Conservation (phyloP, 2,113 vertebrate genomes). For the Sprattus sprattus region DNA sequence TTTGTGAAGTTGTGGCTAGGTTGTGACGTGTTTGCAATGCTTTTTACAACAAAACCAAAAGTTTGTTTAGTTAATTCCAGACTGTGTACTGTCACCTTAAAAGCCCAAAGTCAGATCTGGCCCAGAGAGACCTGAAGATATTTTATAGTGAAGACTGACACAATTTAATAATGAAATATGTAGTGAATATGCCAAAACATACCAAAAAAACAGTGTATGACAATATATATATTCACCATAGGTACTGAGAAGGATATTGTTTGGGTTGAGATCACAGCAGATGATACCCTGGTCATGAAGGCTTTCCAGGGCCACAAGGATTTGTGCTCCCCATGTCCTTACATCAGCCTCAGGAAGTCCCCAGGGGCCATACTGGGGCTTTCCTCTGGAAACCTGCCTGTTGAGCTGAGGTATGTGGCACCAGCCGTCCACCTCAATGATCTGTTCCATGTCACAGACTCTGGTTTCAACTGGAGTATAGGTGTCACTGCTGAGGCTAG, state of each 20-base stretch:
- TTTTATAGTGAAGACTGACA: background rate
- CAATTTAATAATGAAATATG: background rate
- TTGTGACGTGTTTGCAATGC: too few species aligned
- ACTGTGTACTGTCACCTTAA: background rate
- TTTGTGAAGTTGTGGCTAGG: too few species aligned
- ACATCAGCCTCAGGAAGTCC: slow-evolving; percentile 81
- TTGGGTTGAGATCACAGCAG: slow-evolving; percentile 94
- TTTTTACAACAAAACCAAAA: too few species aligned
- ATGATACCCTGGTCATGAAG: slow-evolving; percentile 93
- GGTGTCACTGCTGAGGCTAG: slow-evolving; percentile 1
- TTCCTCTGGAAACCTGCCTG: slow-evolving; percentile 26
- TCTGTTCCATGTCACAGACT: slow-evolving; percentile 53
- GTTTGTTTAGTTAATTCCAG: background rate
- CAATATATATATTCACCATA: slow-evolving; percentile 70
- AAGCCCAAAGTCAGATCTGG: too few species aligned
- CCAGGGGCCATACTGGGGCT: slow-evolving; percentile 55
- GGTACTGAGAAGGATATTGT: slow-evolving; percentile 87
- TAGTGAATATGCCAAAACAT: background rate
- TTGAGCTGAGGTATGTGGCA: slow-evolving; percentile 58
- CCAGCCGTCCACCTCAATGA: slow-evolving; percentile 73
- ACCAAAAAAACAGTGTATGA: background rate
- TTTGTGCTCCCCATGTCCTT: slow-evolving; percentile 88
- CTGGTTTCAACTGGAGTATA: slow-evolving; percentile 10
- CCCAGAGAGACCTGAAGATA: background rate
- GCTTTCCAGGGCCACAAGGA: slow-evolving; percentile 86